Evolutionary conservation across 2,888 invertebrate species (phyloP), one percentile per base, ranked within the genome.

Genomic region (Kuschelorhynchus macadamiae): DNA sequence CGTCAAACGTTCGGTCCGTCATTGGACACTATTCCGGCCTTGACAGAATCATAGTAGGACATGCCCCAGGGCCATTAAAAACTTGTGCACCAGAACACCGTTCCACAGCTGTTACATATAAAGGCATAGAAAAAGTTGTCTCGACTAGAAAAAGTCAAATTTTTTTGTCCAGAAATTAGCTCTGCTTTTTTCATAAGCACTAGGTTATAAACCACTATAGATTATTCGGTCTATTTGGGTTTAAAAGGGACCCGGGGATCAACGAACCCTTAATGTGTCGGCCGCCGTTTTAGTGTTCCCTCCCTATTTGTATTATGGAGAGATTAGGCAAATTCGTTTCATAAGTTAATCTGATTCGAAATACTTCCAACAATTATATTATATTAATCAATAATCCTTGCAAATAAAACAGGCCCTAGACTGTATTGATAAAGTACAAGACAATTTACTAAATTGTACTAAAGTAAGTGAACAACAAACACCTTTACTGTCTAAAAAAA

Each of bases 61-160:
- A 46, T 53, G n/a, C 46, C 59, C 52, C n/a, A 18, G 36, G 39
- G 65, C 65, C 20, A 59, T 52, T 44, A 32, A 57, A 57, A 65
- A 39, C 46, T 59, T 59, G 52, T 44, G 25, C 46, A 44, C 44
- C 65, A 65, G 50, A 59, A 52, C 65, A 50, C 42, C 59, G 59
- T 50, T 59, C 12, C 52, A 59, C 59, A 65, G 65, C 65, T 65
- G 59, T 59, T 65, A 46, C 44, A 53, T 52, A 25, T 59, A 65
- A 52, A 36, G 50, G 59, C 36, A 59, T 32, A 59, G 2, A 55
- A 63, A 63, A 63, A 63, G 21, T 55, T 17, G 63, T 63, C 55
- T 56, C 52, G 44, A 42, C 56, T 21, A 21, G 30, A 57, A 33
- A 62, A 62, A 52, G 32, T 12, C 12, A 18, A 32, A 32, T 16